Percentiles rank a stretch among this genome's conserved stretches.
Evolutionary conservation across 37 sponge, comb jelly and placozoan genomes (phyloP).

Genomic region (Sycon ciliatum): DNA sequence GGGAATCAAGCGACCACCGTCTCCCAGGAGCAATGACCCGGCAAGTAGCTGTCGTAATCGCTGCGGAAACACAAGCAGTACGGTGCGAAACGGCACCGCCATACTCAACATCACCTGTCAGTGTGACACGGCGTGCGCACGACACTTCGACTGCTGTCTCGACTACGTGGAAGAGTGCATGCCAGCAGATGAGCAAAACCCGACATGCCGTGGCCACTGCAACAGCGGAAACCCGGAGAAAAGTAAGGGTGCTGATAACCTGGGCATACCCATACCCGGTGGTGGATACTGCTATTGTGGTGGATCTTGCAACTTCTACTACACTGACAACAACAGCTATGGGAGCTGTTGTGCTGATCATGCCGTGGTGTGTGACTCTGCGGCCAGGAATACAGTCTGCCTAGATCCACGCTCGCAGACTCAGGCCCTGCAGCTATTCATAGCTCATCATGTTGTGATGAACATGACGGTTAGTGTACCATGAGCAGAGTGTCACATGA

Average conservation of each 20-base stretch:
- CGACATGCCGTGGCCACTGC: constrained; percentile 27
- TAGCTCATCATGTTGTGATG: constrained; percentile 23
- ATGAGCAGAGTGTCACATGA: too few relatives aligned
- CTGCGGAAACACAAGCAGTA: background rate
- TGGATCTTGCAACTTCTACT: constrained; percentile 19
- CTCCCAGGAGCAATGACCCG: background rate
- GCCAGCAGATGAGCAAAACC: background rate
- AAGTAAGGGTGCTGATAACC: background rate
- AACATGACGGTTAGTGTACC: too few relatives aligned
- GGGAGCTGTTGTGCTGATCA: constrained; percentile 45
- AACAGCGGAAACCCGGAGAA: background rate
- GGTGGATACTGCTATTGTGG: constrained; percentile 45
- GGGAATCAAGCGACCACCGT: background rate
- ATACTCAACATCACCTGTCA: background rate
- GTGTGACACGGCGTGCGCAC: constrained; percentile 31
- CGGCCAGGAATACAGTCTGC: constrained; percentile 9
- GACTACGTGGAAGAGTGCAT: constrained; percentile 38
- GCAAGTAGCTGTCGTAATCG: background rate
- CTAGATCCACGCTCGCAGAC: constrained; percentile 38
- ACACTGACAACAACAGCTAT: constrained; percentile 41
- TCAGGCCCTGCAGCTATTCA: constrained; percentile 31
- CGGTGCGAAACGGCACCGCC: constrained; percentile 14
- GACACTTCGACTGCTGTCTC: constrained; percentile 46
- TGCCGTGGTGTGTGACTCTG: background rate
- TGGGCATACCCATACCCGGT: constrained; percentile 15